Evolutionary conservation across 2,888 invertebrate genomes (phyloP).

Genomic region (Myopa testacea): DNA sequence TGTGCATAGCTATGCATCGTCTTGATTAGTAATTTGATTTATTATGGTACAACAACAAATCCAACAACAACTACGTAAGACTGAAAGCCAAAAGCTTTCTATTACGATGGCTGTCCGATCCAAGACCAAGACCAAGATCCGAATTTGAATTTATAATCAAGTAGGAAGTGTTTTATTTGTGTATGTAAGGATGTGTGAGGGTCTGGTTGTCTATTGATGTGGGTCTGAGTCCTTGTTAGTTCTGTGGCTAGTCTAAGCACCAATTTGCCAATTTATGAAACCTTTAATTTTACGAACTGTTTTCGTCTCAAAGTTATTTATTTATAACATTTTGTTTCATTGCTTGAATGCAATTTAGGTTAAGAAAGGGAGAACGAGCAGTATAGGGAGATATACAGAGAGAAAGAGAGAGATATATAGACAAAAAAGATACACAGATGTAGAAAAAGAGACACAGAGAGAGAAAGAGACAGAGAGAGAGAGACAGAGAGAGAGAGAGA

Average conservation of each 20-base stretch:
- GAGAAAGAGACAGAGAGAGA: too few relatives aligned
- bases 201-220: too few relatives aligned
- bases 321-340: neutral
- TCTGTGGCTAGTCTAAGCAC: neutral
- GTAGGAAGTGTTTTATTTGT: neutral
- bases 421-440: too few relatives aligned
- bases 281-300: slow-evolving; percentile 6
- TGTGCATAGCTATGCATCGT: too few relatives aligned
- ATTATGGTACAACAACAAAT: neutral
- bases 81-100: too few relatives aligned
- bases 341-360: neutral
- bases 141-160: neutral
- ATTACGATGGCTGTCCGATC: too few relatives aligned
- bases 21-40: neutral
- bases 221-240: neutral
- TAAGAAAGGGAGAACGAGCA: neutral
- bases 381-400: too few relatives aligned
- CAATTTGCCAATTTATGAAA: neutral
- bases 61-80: too few relatives aligned
- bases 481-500: too few relatives aligned
- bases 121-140: too few relatives aligned
- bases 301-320: neutral
- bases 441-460: too few relatives aligned
- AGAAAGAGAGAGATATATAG: too few relatives aligned
- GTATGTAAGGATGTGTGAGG: neutral